A percentile compares a stretch with the other conserved stretches of the same genome.
Conservation (phyloP, 2,113 vertebrate species). For the Myxocyprinus asiaticus region DNA sequence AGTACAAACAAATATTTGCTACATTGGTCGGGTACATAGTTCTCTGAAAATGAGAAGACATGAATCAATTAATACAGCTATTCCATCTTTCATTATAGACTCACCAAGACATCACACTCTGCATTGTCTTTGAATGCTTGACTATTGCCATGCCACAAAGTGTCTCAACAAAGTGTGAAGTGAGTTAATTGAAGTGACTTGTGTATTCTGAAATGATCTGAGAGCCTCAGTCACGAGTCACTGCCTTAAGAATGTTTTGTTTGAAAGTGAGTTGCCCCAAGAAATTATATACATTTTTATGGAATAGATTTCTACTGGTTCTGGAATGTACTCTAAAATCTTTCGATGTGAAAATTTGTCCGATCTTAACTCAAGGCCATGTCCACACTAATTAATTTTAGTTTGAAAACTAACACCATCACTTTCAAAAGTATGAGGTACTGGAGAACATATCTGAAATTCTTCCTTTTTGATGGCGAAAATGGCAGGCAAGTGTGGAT, state of each 20-base stretch:
- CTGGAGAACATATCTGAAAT: too few relatives aligned
- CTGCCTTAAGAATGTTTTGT: slow-evolving; percentile 1
- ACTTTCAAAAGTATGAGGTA: too few relatives aligned
- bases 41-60: too few relatives aligned
- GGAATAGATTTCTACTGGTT: background rate
- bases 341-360: too few relatives aligned
- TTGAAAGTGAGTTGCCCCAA: background rate
- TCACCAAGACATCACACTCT: background rate
- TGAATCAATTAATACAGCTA: background rate
- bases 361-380: too few relatives aligned
- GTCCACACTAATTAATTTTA: too few relatives aligned
- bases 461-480: too few relatives aligned
- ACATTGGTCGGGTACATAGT: background rate
- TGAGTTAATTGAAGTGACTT: slow-evolving; percentile 23
- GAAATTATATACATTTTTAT: background rate
- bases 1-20: background rate
- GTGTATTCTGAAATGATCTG: background rate
- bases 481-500: too few relatives aligned
- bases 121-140: background rate
- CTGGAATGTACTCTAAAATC: background rate
- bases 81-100: slow-evolving; percentile 8
- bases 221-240: slow-evolving; percentile 5
- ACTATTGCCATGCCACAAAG: background rate
- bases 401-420: too few relatives aligned
- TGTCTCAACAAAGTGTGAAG: slow-evolving; percentile 19